Evolutionary conservation across 2,113 vertebrate genomes (phyloP).

Genomic region (Petaurus breviceps): DNA sequence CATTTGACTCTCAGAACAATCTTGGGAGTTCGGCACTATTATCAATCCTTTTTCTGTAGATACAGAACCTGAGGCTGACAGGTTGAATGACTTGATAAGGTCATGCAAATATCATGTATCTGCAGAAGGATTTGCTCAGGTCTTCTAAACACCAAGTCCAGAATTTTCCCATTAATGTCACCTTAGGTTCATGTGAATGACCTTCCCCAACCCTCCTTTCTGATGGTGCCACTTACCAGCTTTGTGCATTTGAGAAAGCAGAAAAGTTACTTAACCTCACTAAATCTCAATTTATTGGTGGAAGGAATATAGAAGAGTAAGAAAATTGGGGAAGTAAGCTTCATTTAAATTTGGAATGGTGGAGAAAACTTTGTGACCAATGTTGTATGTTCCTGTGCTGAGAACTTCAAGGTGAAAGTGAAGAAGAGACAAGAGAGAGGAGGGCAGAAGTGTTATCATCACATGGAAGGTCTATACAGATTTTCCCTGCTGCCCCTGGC

Average conservation of each 20-base stretch:
- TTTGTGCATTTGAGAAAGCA: neutral
- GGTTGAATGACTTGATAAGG: neutral
- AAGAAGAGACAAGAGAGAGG: neutral
- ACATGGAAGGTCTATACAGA: neutral
- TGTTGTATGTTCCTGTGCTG: neutral
- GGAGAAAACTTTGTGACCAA: neutral
- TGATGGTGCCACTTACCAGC: neutral
- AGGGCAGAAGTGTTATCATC: neutral
- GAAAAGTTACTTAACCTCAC: neutral
- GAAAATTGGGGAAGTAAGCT: neutral
- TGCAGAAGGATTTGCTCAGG: neutral
- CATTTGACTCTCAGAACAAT: neutral
- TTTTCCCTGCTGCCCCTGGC: neutral
- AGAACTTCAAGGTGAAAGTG: neutral
- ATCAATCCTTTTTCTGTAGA: neutral
- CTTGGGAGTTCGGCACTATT: neutral
- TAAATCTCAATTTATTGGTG: neutral
- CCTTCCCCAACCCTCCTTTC: neutral
- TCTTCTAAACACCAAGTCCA: neutral
- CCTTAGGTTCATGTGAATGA: neutral
- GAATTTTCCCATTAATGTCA: neutral
- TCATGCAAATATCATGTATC: neutral
- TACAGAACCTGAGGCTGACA: neutral
- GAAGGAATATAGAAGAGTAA: neutral
- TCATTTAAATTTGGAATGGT: neutral